These are phyloP conservation scores for Urocyon cinereoargenteus DNA, from an alignment of 2,797 vertebrate genomes.

Conservation along the genomic window DNA sequence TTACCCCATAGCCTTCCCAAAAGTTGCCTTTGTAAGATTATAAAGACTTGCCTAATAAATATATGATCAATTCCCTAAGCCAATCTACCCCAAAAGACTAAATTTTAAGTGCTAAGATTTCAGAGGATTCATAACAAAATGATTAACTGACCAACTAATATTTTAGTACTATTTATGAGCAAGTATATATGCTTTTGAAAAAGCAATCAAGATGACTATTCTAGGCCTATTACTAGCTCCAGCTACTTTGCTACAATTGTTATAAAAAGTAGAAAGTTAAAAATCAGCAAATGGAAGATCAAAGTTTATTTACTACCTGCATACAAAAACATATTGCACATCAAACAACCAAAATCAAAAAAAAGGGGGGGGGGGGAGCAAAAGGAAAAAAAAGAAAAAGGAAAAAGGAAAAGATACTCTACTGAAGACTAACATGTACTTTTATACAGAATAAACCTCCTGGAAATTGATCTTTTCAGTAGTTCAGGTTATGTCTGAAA, in stretches of 20 bases:
- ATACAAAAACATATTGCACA: slow-evolving; percentile 99
- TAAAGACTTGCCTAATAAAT: slow-evolving; percentile 20
- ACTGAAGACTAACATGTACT: slow-evolving; percentile 93
- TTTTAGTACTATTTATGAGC: slow-evolving; percentile 31
- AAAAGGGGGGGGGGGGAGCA: slow-evolving; percentile 61
- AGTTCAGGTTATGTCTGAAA: slow-evolving; percentile 95
- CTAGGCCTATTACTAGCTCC: slow-evolving; percentile 57
- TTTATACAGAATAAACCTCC: slow-evolving; percentile 96
- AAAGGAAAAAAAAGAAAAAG: neutral
- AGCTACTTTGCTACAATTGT: slow-evolving; percentile 73
- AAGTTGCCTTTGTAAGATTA: slow-evolving; percentile 39
- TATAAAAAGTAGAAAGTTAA: slow-evolving; percentile 87
- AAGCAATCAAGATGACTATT: slow-evolving; percentile 75
- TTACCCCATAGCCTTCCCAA: neutral
- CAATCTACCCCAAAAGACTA: slow-evolving; percentile 47
- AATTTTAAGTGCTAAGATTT: slow-evolving; percentile 51
- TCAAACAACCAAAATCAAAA: slow-evolving; percentile 99
- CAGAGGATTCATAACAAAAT: slow-evolving; percentile 63
- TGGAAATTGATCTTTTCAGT: slow-evolving; percentile 98
- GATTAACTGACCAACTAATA: slow-evolving; percentile 56
- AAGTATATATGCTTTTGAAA: slow-evolving; percentile 52
- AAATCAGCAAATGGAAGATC: slow-evolving; percentile 97
- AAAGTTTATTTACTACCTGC: slow-evolving; percentile 99
- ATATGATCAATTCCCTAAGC: slow-evolving; percentile 52
- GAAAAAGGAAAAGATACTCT: slow-evolving; percentile 85